phyloP scores from a whole-genome alignment of 2,888 invertebrate species.

The Nephrocerus scutellatus region DNA sequence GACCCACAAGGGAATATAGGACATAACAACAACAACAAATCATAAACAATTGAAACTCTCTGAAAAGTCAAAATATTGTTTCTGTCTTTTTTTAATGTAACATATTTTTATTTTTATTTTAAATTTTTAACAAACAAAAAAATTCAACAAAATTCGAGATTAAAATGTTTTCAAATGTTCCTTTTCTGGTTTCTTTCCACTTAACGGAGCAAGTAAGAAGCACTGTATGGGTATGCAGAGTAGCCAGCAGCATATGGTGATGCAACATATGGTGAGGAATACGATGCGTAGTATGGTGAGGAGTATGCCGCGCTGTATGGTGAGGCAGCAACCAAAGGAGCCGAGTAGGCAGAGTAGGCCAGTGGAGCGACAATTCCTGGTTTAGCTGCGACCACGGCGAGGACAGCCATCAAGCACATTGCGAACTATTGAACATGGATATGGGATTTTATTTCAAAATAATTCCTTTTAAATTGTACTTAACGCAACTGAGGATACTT shows the following conservation, averaged over 20 bases:
- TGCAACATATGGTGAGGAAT: conserved; percentile 29
- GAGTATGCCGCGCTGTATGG: conserved; percentile 21
- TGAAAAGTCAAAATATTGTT: too few species aligned
- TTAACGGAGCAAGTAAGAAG: conserved; percentile 23
- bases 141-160: conserved; percentile 4
- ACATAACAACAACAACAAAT: too few species aligned
- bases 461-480: conserved; percentile 1
- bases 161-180: background rate
- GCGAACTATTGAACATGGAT: conserved; percentile 25
- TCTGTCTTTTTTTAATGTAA: background rate
- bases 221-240: conserved; percentile 20
- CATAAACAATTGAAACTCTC: too few species aligned
- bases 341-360: conserved; percentile 30
- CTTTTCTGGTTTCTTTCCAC: background rate
- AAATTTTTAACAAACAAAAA: too few species aligned
- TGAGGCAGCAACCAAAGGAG: conserved; percentile 28
- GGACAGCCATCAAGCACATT: conserved; percentile 33
- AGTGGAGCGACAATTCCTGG: conserved; percentile 31
- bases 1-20: too few species aligned
- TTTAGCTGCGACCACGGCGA: conserved; percentile 33
- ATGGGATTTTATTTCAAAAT: conserved; percentile 1
- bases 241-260: conserved; percentile 26
- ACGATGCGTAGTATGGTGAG: conserved; percentile 25
- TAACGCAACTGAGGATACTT: conserved; percentile 24
- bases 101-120: conserved; percentile 3